Conservation (phyloP, 2,797 vertebrate species). For the Coccyzus lansbergi region DNA sequence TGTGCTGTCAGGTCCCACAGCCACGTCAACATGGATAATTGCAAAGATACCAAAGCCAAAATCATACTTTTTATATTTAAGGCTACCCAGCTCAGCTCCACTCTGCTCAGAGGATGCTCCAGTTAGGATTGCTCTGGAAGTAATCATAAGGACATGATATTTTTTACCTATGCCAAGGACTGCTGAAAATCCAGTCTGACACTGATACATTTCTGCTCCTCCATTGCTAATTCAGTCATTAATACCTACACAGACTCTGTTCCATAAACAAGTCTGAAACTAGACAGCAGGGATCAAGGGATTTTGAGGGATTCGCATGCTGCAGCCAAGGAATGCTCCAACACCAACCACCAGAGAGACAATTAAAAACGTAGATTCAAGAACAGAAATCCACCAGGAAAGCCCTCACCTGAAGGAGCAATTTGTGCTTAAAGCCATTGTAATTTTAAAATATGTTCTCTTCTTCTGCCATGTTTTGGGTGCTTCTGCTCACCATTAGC, state of each 20-base stretch:
- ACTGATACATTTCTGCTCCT: slow-evolving; percentile 22
- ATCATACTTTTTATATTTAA: not conserved
- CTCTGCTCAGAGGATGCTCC: not conserved
- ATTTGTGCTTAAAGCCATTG: not conserved
- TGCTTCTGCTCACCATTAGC: not conserved
- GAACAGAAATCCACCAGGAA: not conserved
- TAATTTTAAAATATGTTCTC: not conserved
- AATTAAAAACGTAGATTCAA: not conserved
- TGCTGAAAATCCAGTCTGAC: slow-evolving; percentile 14
- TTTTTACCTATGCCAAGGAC: not conserved
- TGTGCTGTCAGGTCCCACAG: not conserved
- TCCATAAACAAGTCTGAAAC: slow-evolving; percentile 66
- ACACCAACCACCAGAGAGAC: not conserved
- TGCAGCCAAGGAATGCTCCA: slow-evolving; percentile 42
- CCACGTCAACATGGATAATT: accelerated
- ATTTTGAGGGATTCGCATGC: slow-evolving; percentile 15
- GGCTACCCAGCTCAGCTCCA: not conserved
- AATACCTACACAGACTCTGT: slow-evolving; percentile 38
- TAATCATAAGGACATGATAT: not conserved
- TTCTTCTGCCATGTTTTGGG: not conserved
- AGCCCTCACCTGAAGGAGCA: not conserved
- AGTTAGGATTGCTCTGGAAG: not conserved
- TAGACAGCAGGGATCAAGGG: slow-evolving; percentile 59
- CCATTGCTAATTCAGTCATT: slow-evolving; percentile 14
- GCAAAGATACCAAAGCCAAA: not conserved